Conservation (phyloP, 2,113 vertebrate species). For the Triplophysa rosa region DNA sequence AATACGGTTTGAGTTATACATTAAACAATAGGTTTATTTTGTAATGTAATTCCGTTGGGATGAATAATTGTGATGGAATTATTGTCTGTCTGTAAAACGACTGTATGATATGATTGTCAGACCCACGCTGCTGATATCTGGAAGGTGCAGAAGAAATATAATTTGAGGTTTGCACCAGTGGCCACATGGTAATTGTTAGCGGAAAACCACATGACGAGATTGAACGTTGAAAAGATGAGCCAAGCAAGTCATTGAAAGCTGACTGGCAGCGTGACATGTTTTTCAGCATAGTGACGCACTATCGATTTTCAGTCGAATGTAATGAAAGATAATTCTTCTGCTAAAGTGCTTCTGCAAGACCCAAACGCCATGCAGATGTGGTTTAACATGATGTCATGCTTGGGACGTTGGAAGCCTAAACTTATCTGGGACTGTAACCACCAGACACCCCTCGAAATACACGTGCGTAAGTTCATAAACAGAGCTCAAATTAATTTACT, state of each 20-base stretch:
- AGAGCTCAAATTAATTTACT: conserved; percentile 31
- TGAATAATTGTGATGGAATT: background rate
- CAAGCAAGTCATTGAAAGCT: conserved; percentile 22
- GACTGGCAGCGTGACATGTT: conserved; percentile 23
- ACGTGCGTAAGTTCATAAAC: conserved; percentile 45
- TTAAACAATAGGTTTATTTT: too few relatives aligned
- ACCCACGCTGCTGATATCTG: background rate
- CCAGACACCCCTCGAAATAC: conserved; percentile 8
- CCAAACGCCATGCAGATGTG: conserved; percentile 31
- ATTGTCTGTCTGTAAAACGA: background rate
- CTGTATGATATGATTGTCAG: background rate
- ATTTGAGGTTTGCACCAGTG: background rate
- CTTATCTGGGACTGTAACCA: conserved; percentile 13
- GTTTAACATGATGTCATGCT: conserved; percentile 47
- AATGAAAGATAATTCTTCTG: conserved; percentile 18
- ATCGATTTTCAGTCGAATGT: conserved; percentile 4
- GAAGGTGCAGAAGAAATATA: background rate
- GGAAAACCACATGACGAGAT: conserved; percentile 36
- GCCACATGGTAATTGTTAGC: conserved; percentile 11
- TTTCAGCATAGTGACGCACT: conserved; percentile 33
- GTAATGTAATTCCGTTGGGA: background rate
- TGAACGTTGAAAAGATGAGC: conserved; percentile 29
- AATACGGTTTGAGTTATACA: background rate
- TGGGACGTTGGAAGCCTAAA: conserved; percentile 28
- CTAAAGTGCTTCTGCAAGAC: conserved; percentile 17